These are phyloP conservation scores for Nasalis larvatus DNA, from an alignment of 2,113 vertebrate species.

Conservation along the genomic window DNA sequence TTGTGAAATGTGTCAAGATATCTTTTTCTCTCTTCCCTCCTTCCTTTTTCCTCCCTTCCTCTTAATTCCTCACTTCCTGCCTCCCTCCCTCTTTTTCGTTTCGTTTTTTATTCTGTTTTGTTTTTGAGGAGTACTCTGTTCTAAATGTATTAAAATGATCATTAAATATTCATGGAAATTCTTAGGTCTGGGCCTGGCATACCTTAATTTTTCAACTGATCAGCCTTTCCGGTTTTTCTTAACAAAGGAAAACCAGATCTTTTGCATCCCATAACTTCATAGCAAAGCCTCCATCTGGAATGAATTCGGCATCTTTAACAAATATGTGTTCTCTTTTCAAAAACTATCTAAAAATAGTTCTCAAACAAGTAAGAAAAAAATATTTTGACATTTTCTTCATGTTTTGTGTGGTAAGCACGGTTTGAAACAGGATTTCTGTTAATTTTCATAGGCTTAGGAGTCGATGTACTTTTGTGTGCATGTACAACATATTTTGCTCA, in stretches of 20 bases:
- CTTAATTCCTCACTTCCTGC: background rate
- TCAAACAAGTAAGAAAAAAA: conserved; percentile 68
- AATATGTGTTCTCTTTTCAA: conserved; percentile 75
- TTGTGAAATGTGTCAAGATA: background rate
- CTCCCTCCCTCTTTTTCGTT: background rate
- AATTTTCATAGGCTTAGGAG: conserved; percentile 61
- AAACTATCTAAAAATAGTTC: conserved; percentile 74
- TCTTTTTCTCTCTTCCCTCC: background rate
- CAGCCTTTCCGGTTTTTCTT: conserved; percentile 36
- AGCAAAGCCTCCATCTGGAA: conserved; percentile 74
- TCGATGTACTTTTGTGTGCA: background rate
- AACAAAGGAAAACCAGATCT: conserved; percentile 62
- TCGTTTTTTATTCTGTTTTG: background rate
- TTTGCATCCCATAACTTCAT: conserved; percentile 29
- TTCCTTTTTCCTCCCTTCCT: background rate
- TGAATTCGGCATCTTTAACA: conserved; percentile 70
- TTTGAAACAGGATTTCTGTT: conserved; percentile 64
- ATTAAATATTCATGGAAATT: conserved; percentile 21
- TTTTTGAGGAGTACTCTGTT: conserved; percentile 1
- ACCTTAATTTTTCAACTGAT: conserved; percentile 47
- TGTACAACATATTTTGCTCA: background rate
- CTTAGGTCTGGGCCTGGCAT: background rate
- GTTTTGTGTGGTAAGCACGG: conserved; percentile 66
- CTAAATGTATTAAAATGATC: background rate
- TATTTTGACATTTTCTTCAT: conserved; percentile 77